phyloP scores from a whole-genome alignment of 2,113 vertebrate genomes.

The Carassius gibelio region DNA sequence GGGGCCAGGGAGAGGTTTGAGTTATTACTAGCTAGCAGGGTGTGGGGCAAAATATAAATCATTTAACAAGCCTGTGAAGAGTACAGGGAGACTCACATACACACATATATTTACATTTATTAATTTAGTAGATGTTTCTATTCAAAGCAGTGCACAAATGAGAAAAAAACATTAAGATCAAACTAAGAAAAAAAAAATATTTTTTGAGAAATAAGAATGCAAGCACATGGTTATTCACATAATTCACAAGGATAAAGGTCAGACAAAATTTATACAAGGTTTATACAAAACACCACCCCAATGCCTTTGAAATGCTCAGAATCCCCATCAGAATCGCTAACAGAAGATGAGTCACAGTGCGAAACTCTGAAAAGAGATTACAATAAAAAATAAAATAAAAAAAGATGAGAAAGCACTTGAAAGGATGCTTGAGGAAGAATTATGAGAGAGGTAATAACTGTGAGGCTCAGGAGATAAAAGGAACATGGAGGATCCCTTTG shows the following conservation, averaged over 20 bases:
- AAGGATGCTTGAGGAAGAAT: neutral
- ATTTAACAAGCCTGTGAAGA: neutral
- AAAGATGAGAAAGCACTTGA: neutral
- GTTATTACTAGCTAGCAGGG: neutral
- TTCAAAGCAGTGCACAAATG: neutral
- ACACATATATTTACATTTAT: neutral
- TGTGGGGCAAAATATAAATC: neutral
- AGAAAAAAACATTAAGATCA: neutral
- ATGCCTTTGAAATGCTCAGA: neutral
- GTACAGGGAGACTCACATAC: neutral
- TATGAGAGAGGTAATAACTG: neutral
- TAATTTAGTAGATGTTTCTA: neutral
- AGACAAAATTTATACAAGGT: neutral
- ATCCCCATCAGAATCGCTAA: neutral
- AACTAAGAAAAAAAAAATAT: too few species aligned
- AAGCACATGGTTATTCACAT: neutral
- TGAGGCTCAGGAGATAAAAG: slow-evolving; percentile 11
- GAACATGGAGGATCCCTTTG: slow-evolving; percentile 10
- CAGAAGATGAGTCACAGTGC: slow-evolving; percentile 7
- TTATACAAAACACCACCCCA: slow-evolving; percentile 1
- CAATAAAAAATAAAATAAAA: neutral
- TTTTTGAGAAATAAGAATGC: too few species aligned
- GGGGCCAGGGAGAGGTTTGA: neutral
- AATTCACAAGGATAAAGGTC: neutral
- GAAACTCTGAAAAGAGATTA: slow-evolving; percentile 21